Evolutionary conservation across 2,113 vertebrate genomes (phyloP).

Genomic region (Laterallus jamaicensis): DNA sequence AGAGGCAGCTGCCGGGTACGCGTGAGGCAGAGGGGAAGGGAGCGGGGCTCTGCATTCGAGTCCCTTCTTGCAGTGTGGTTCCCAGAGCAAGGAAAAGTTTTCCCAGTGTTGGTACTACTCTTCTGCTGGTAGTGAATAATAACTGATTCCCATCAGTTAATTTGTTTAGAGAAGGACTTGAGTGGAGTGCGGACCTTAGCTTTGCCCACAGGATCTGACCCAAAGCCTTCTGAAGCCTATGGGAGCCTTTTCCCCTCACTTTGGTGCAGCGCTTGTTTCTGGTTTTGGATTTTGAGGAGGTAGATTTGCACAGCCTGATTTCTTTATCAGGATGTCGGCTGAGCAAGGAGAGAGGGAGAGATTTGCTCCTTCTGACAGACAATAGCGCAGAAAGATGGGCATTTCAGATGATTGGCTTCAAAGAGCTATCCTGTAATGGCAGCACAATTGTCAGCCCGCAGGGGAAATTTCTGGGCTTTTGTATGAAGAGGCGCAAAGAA

Average conservation of each 20-base stretch:
- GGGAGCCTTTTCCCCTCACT: background rate
- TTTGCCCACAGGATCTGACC: background rate
- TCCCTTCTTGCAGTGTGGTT: background rate
- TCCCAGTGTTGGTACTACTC: background rate
- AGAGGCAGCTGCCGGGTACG: background rate
- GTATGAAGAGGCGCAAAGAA: constrained; percentile 22
- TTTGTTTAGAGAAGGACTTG: background rate
- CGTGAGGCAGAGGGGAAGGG: background rate
- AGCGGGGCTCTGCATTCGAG: background rate
- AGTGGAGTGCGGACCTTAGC: background rate
- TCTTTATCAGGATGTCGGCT: background rate
- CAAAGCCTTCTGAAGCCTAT: background rate
- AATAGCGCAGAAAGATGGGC: constrained; percentile 37
- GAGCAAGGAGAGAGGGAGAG: constrained; percentile 14
- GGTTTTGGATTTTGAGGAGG: background rate
- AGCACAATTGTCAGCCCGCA: constrained; percentile 56
- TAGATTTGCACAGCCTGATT: constrained; percentile 8
- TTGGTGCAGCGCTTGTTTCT: background rate
- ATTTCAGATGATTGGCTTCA: constrained; percentile 47
- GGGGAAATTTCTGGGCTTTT: constrained; percentile 58
- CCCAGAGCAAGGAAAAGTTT: background rate
- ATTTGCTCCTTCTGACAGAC: constrained; percentile 4
- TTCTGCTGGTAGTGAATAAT: background rate
- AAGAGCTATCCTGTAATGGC: constrained; percentile 34
- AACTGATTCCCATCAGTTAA: background rate